Conservation (phyloP, 1,140 invertebrate genomes). For the Leptinotarsa undecemlineata region DNA sequence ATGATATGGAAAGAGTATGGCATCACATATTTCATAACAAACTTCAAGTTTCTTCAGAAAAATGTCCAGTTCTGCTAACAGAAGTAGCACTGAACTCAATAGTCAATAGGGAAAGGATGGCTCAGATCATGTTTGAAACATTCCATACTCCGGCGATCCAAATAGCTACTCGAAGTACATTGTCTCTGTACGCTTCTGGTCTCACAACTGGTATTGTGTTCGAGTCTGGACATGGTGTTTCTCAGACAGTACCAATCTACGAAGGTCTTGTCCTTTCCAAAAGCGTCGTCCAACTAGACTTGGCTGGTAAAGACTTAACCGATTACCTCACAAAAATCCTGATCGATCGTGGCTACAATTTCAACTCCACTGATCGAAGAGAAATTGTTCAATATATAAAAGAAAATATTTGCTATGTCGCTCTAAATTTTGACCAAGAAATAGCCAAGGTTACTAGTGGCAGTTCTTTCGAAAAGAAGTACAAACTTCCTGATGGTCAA, state of each 20-base stretch:
- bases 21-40: constrained; percentile 96
- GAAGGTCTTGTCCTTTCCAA: constrained; percentile 88
- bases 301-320: constrained; percentile 86
- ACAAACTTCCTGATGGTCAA: constrained; percentile 73
- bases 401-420: constrained; percentile 90
- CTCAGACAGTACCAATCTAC: constrained; percentile 88
- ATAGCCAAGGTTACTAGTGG: constrained; percentile 89
- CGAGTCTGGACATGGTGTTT: constrained; percentile 87
- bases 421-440: constrained; percentile 92
- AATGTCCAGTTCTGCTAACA: constrained; percentile 89
- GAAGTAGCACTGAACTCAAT: constrained; percentile 93
- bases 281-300: constrained; percentile 83
- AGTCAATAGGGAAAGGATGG: constrained; percentile 82
- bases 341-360: constrained; percentile 81
- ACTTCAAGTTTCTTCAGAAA: constrained; percentile 90
- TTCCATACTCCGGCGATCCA: constrained; percentile 87
- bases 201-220: constrained; percentile 90
- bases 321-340: constrained; percentile 92
- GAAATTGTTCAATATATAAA: constrained; percentile 94
- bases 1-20: constrained; percentile 98
- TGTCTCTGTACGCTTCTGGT: constrained; percentile 85
- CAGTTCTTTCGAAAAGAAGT: constrained; percentile 82
- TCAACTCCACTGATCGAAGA: constrained; percentile 81
- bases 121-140: constrained; percentile 77
- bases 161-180: constrained; percentile 84